phyloP scores from a whole-genome alignment of 1,140 invertebrate genomes.

The Zaprionus lachaisei region DNA sequence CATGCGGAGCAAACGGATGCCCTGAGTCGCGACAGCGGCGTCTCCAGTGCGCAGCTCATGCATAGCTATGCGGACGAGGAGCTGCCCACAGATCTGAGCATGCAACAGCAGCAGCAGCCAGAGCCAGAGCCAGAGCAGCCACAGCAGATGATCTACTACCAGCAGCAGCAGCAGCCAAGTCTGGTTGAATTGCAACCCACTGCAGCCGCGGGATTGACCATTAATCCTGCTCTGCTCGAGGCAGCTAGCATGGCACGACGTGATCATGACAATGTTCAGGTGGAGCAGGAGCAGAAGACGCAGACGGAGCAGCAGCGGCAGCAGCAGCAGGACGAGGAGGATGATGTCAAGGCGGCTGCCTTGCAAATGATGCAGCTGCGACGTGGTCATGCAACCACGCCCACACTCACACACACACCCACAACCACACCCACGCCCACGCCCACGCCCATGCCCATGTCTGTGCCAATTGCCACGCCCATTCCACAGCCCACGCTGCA shows the following conservation, averaged over 20 bases:
- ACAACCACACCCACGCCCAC: neutral
- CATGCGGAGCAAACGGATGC: constrained; percentile 58
- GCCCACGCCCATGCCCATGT: neutral
- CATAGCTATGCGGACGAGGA: constrained; percentile 65
- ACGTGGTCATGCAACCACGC: constrained; percentile 51
- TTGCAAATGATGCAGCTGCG: constrained; percentile 71
- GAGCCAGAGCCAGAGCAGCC: constrained; percentile 11
- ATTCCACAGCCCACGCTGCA: constrained; percentile 49
- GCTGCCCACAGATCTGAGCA: constrained; percentile 78
- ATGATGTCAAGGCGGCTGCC: constrained; percentile 62
- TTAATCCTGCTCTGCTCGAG: constrained; percentile 85
- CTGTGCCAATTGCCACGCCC: constrained; percentile 31
- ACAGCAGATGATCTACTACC: constrained; percentile 30
- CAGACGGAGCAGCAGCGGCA: neutral
- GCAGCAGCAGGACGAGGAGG: constrained; percentile 46
- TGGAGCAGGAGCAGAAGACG: neutral
- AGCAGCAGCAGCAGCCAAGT: constrained; percentile 14
- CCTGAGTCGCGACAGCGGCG: constrained; percentile 75
- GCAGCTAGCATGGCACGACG: constrained; percentile 83
- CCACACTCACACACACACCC: constrained; percentile 20
- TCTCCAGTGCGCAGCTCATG: constrained; percentile 59
- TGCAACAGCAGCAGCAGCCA: constrained; percentile 47
- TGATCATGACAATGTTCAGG: constrained; percentile 42
- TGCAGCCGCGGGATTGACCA: constrained; percentile 50
- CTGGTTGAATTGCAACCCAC: constrained; percentile 41